Base-by-base conservation (phyloP, 2,797 vertebrate genomes). In the Gobio occitaniae region DNA sequence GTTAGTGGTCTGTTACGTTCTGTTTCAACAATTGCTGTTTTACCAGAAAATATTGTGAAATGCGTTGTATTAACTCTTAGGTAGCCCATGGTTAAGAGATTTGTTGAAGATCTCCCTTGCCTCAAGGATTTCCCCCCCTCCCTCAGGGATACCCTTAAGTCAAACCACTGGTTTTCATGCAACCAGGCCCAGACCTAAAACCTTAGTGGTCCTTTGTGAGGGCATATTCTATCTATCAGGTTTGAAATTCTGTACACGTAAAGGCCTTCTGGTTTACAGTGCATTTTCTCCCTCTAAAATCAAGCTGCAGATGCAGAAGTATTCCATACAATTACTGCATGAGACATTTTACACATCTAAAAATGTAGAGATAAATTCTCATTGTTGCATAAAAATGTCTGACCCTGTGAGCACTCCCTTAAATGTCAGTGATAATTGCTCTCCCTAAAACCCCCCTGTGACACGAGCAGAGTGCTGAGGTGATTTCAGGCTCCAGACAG, bases 361-460 rank as follows among this genome's bases (percentile, higher is more conserved):
- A 78, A 71, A 82, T 77, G 74, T 44, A 74, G 36, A 85, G 78
- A 85, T 78, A n/a, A 74, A 82, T 82, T 78, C 48, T 80, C 66
- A 68, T 84, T 86, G 87, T 83, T 80, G 82, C 79, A 74, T n/a
- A 29, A 87, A 79, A 87, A 81, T 10, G 70, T 83, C 32, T 48
- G 68, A 86, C 78, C 85, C 85, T 80, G 47, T 63, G 70, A 84
- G 83, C 77, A 78, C 80, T 86, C 10, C 56, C 84, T 78, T 85
- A 89, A 89, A 89, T 88, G 89, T 88, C 87, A 89, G 36, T 7
- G 21, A 17, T 88, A 88, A 88, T 88, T 89, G 82, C 80, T 81
- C 69, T 38, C 77, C 63, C 84, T 59, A 77, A 84, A 88, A 80
- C 41, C 72, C 32, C 50, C 74, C 48, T 77, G 69, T 84, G 68